Evolutionary conservation across 2,888 invertebrate genomes (phyloP), one percentile per base, ranked within the genome.

Genomic region (Atrina japonica): DNA sequence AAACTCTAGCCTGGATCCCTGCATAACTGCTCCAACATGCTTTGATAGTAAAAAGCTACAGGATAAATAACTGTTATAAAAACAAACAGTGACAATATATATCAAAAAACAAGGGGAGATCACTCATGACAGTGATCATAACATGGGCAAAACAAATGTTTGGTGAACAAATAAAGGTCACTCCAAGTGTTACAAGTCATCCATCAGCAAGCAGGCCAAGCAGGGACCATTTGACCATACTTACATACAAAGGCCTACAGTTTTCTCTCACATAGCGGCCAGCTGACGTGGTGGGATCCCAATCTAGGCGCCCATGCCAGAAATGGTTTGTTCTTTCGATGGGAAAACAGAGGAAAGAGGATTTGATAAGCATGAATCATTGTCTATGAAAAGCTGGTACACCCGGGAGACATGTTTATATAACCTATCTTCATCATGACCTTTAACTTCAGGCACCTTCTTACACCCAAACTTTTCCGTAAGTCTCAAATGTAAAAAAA

Each of bases 261-360:
- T 98, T 98, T 91, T 99, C 98, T 86, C 97, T 94, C 53, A 99
- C 99, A 90, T 99, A 99, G 92, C 97, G 95, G 70, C 98, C 99
- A 70, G 97, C 97, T 58, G 97, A 96, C 88, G 97, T 97, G 90
- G 97, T 97, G 83, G 97, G 97, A 90, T 99, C 98, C 99, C 99
- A 99, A 91, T 98, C 98, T 88, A 99, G 93, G 92, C 97, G 96
- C 64, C 98, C 98, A 91, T 98, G 96, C 92, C 97, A 97, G 92
- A 99, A 99, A 92, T 98, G 99, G 78, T 81, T 84, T 76, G 85
- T 85, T 87, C 85, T 86, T 84, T 29, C 55, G 30, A 55, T 58
- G 43, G 59, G 27, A 56, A 53, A 60, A 21, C 55, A 61, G 45
- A 56, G 56, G 56, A 21, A 27, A 45, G 47, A 66, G 56, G 64